Percentiles rank a stretch among this genome's conserved stretches.
Evolutionary conservation across 2,888 invertebrate species (phyloP).

Genomic region (Ochropleura leucogaster): DNA sequence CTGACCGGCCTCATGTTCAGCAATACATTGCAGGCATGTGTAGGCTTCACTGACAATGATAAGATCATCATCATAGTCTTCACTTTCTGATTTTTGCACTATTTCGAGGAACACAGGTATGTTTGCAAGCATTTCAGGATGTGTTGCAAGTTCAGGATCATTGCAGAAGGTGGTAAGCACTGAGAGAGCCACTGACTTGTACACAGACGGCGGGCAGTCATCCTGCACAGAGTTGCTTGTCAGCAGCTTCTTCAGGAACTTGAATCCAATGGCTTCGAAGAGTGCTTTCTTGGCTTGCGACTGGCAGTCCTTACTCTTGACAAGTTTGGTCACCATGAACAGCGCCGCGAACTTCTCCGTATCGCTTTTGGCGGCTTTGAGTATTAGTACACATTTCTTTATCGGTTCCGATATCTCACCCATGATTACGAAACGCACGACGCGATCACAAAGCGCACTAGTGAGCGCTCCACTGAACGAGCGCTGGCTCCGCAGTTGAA

Average conservation of each 20-base stretch:
- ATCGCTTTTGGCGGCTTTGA: slow-evolving; percentile 95
- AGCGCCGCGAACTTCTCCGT: slow-evolving; percentile 97
- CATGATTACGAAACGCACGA: slow-evolving; percentile 85
- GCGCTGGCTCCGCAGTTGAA: slow-evolving; percentile 81
- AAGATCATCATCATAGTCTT: slow-evolving; percentile 96
- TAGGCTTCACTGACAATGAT: slow-evolving; percentile 97
- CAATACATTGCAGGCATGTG: slow-evolving; percentile 95
- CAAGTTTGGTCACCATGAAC: slow-evolving; percentile 97
- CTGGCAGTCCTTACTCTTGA: slow-evolving; percentile 95
- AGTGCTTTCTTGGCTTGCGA: slow-evolving; percentile 94
- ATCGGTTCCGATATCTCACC: slow-evolving; percentile 94
- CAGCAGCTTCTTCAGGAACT: slow-evolving; percentile 95
- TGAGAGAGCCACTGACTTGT: slow-evolving; percentile 97
- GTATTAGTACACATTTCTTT: slow-evolving; percentile 95
- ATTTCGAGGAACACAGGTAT: slow-evolving; percentile 96
- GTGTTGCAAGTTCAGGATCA: slow-evolving; percentile 94
- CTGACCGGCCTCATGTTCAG: slow-evolving; percentile 94
- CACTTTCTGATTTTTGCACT: slow-evolving; percentile 95
- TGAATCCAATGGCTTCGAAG: slow-evolving; percentile 97
- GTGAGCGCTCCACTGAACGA: slow-evolving; percentile 87
- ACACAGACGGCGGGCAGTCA: slow-evolving; percentile 97
- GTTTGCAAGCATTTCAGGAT: slow-evolving; percentile 95
- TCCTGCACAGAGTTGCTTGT: slow-evolving; percentile 94
- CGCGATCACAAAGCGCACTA: slow-evolving; percentile 85
- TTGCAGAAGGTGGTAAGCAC: slow-evolving; percentile 96